These are phyloP conservation scores for Mythimna loreyi DNA, from an alignment of 2,888 invertebrate genomes.

Conservation along the genomic window DNA sequence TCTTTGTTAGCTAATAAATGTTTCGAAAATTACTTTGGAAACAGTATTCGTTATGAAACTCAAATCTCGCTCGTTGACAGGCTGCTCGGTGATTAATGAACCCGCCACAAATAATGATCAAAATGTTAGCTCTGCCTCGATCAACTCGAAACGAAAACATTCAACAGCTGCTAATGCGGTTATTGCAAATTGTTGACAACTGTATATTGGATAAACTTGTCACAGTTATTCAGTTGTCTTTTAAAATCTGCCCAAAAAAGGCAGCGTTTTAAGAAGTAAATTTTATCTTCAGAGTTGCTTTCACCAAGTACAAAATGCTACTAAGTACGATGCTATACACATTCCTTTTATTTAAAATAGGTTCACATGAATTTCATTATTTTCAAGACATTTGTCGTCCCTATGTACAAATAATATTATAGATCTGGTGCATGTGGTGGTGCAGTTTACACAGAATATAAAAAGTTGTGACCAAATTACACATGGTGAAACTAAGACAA, in stretches of 20 bases:
- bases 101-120: slow-evolving; percentile 18
- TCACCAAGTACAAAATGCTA: too few relatives aligned
- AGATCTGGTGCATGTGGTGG: too few relatives aligned
- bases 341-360: too few relatives aligned
- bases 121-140: slow-evolving; percentile 9
- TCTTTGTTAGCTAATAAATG: slow-evolving; percentile 7
- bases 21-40: slow-evolving; percentile 26
- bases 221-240: too few relatives aligned
- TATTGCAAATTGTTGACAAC: background rate
- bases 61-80: slow-evolving; percentile 15
- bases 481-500: background rate
- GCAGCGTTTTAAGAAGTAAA: background rate
- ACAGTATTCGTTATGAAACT: slow-evolving; percentile 7
- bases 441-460: too few relatives aligned
- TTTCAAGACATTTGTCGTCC: background rate
- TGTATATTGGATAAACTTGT: background rate
- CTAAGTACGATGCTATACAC: too few relatives aligned
- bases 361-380: background rate
- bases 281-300: too few relatives aligned
- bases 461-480: background rate
- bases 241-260: background rate
- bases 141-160: slow-evolving; percentile 20
- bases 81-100: slow-evolving; percentile 30
- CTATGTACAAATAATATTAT: too few relatives aligned
- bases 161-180: slow-evolving; percentile 21